Conservation (phyloP, 2,888 invertebrate species). For the Ormyrus labotus region DNA sequence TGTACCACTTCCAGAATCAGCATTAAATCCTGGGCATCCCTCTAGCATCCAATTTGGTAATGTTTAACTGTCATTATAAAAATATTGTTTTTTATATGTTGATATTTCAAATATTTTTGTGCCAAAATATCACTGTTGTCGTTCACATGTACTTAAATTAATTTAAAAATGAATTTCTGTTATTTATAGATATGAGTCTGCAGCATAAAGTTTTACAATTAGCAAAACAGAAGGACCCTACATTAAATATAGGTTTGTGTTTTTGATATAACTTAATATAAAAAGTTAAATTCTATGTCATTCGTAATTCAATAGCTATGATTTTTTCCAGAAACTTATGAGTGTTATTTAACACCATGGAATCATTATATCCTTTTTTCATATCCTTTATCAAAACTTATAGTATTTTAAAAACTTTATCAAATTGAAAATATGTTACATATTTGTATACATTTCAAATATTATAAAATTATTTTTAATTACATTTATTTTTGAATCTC, state of each 20-base stretch:
- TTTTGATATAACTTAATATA: constrained; percentile 5
- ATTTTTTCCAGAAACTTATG: constrained; percentile 72
- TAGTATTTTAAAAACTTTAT: constrained; percentile 12
- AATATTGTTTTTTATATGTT: background rate
- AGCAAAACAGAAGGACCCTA: constrained; percentile 66
- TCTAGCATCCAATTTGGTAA: constrained; percentile 66
- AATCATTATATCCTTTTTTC: constrained; percentile 73
- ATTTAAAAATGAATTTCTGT: constrained; percentile 31
- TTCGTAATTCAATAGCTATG: constrained; percentile 61
- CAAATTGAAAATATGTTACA: constrained; percentile 9
- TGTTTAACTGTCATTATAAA: constrained; percentile 1
- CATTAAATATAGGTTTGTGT: constrained; percentile 69
- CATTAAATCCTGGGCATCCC: constrained; percentile 64
- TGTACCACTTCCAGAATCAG: constrained; percentile 75
- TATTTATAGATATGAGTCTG: constrained; percentile 74
- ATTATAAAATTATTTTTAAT: constrained; percentile 24
- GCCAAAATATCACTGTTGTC: background rate
- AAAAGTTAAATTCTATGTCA: constrained; percentile 49
- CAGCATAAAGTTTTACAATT: constrained; percentile 71
- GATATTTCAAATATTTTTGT: constrained; percentile 1
- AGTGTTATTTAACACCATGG: constrained; percentile 68
- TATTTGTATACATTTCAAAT: background rate
- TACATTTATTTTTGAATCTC: constrained; percentile 21
- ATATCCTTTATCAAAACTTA: constrained; percentile 68
- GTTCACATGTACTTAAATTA: background rate